These are phyloP conservation scores for Penaeus japonicus DNA, from an alignment of 1,140 invertebrate species.

Conservation along the genomic window DNA sequence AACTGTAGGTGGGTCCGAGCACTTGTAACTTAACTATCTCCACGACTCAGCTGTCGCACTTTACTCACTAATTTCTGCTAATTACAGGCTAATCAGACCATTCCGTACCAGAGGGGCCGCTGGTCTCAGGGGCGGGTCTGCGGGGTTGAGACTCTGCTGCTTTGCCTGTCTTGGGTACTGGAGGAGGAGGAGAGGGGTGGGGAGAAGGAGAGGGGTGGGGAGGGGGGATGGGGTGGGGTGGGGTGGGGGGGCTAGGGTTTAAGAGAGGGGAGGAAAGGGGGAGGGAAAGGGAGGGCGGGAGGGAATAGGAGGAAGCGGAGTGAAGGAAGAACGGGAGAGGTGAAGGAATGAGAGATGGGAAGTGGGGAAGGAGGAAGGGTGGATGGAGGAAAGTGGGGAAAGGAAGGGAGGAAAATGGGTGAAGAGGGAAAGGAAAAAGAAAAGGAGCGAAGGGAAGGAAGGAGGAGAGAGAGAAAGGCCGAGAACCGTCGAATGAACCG, in stretches of 20 bases:
- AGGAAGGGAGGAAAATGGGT: too few species aligned
- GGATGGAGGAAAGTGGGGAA: too few species aligned
- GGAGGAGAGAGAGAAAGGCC: too few species aligned
- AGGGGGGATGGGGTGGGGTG: background rate
- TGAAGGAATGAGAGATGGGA: too few species aligned
- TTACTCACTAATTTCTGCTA: constrained; percentile 35
- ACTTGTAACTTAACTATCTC: constrained; percentile 41
- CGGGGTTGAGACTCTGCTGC: too few species aligned
- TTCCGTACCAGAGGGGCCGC: background rate
- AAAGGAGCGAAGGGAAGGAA: too few species aligned
- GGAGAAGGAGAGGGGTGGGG: background rate
- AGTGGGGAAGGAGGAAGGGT: too few species aligned
- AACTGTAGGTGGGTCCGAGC: constrained; percentile 2
- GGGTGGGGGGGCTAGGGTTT: background rate
- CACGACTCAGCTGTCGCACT: constrained; percentile 35
- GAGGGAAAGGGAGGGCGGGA: background rate
- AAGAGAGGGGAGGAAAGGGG: background rate
- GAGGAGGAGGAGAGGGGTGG: background rate
- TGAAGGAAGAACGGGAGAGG: too few species aligned
- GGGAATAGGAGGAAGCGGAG: too few species aligned
- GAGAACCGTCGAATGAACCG: too few species aligned
- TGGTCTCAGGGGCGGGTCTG: background rate
- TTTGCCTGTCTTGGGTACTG: background rate
- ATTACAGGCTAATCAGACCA: constrained; percentile 39
- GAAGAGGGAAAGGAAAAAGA: too few species aligned